Conservation (phyloP, 1,140 invertebrate genomes). For the Odontomachus brunneus region DNA sequence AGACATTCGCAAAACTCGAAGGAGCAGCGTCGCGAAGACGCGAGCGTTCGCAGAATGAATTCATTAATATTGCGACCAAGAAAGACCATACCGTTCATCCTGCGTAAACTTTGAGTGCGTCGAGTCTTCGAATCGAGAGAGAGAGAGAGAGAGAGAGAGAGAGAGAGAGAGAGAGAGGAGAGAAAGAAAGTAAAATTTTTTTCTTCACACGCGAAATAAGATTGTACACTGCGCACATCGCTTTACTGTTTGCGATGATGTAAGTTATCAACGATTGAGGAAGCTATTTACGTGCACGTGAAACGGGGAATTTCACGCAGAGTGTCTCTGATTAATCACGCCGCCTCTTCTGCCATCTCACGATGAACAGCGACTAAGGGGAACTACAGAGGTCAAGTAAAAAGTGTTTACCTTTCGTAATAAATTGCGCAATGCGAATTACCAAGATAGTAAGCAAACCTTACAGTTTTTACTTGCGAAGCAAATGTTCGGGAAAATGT, state of each 20-base stretch:
- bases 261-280: constrained; percentile 14
- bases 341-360: background rate
- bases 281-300: background rate
- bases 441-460: background rate
- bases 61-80: background rate
- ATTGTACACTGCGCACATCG: constrained; percentile 2
- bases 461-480: background rate
- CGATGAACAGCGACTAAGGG: too few relatives aligned
- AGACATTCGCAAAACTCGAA: background rate
- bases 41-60: background rate
- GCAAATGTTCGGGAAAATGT: background rate
- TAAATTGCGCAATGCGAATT: background rate
- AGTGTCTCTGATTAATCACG: constrained; percentile 21
- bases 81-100: background rate
- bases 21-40: background rate
- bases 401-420: background rate
- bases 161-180: background rate
- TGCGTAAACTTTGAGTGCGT: background rate
- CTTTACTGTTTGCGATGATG: background rate
- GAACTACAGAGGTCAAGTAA: background rate
- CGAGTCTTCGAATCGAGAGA: background rate
- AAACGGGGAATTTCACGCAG: constrained; percentile 12
- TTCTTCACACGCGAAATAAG: constrained; percentile 16
- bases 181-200: too few relatives aligned
- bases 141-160: background rate